Base-by-base conservation (phyloP, 2,888 invertebrate species). In the Poecilobothrus nobilitatus region DNA sequence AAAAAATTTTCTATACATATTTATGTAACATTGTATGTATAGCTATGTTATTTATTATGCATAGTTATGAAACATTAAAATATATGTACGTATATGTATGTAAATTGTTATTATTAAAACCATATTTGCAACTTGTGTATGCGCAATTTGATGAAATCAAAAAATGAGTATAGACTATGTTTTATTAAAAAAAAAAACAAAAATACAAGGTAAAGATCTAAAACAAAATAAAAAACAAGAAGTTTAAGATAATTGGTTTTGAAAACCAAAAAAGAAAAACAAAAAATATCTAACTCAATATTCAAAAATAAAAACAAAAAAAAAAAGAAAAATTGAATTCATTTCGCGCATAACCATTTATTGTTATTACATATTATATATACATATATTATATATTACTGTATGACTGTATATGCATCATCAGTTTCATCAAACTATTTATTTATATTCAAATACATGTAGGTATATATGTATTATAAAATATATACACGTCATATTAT, bases 161-260 rank as follows among this genome's bases (percentile, higher is more conserved):
- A 53, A 53, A 18, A 53, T 18, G 9, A 41, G 41, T 27, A 27
- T 27, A 27, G 27, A 53, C n/a, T 53, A n/a, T 53, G 18, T n/a
- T 18, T 53, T 53, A 15, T 5, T 37, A 37, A 34, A 34, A 34
- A 7, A 5, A 37, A 37, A 37, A 37, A 27, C 6, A 27, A 15
- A 27, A 63, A 63, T 21, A 63, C 22, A 63, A 63, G 27, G 15
- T 27, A 7, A 22, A 63, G 15, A 15, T 63, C 5, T 22, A 15
- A 22, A 21, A 63, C 12, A 22, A 27, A 27, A 12, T 10, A 63
- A 63, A 21, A 8, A 27, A 33, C 4, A 27, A 15, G 15, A 27
- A 63, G 27, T 63, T 27, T 27, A 63, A 63, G 27, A 63, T 63
- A 27, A 63, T 63, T 63, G 63, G 53, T 53, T 53, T 53, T 53